These are phyloP conservation scores for Setipinna tenuifilis DNA, from an alignment of 2,797 vertebrate genomes.

Conservation along the genomic window DNA sequence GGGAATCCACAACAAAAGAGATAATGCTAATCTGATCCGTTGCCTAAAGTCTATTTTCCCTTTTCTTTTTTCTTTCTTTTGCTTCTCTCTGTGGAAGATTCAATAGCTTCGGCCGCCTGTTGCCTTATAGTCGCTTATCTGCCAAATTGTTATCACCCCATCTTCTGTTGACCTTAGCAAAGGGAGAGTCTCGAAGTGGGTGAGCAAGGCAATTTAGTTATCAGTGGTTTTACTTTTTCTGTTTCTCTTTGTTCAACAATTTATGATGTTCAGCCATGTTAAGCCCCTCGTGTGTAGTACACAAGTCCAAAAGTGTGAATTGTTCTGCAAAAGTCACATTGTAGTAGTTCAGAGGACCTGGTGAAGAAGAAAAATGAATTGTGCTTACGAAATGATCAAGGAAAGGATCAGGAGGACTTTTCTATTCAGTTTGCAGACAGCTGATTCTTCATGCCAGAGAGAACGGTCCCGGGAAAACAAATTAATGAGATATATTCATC, in stretches of 20 bases:
- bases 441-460: neutral
- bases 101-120: neutral
- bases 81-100: neutral
- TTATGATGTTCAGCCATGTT: neutral
- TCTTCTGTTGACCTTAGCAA: slow-evolving; percentile 8
- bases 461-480: neutral
- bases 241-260: neutral
- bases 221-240: neutral
- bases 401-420: neutral
- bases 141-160: slow-evolving; percentile 16
- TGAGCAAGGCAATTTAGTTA: slow-evolving; percentile 6
- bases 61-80: neutral
- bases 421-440: neutral
- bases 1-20: slow-evolving; percentile 22
- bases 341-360: neutral
- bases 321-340: slow-evolving; percentile 9
- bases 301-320: neutral
- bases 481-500: slow-evolving; percentile 27
- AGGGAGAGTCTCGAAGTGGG: neutral
- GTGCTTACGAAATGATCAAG: neutral
- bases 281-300: neutral
- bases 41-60: neutral
- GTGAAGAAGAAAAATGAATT: neutral
- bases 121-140: neutral
- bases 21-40: slow-evolving; percentile 22